A percentile compares a stretch with the other conserved stretches of the same genome.
Conservation (phyloP, 2,797 vertebrate species). For the Chelidonichthys spinosus region DNA sequence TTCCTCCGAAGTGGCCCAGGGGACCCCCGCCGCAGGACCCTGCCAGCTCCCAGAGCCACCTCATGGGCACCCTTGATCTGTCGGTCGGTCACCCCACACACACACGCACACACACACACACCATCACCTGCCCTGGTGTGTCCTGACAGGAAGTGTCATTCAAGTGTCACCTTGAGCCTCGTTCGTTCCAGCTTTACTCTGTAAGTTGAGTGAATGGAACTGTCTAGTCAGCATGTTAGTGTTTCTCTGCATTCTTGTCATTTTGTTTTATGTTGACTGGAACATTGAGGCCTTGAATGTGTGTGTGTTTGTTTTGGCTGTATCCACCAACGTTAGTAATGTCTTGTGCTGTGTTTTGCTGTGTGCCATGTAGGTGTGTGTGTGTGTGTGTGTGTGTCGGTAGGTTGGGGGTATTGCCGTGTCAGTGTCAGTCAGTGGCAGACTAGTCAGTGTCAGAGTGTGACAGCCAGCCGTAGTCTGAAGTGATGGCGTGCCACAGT, state of each 20-base stretch:
- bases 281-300: conserved; percentile 36
- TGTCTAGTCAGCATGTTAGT: conserved; percentile 48
- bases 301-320: conserved; percentile 36
- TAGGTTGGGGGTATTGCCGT: conserved; percentile 30
- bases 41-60: conserved; percentile 41
- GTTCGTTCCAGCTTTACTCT: conserved; percentile 36
- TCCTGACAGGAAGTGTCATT: conserved; percentile 38
- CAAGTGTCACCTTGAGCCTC: conserved; percentile 23
- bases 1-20: conserved; percentile 66
- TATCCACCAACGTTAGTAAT: conserved; percentile 53
- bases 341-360: conserved; percentile 55
- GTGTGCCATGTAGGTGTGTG: conserved; percentile 46
- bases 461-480: conserved; percentile 68
- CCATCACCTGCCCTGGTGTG: conserved; percentile 18
- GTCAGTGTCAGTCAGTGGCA: conserved; percentile 68
- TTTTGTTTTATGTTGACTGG: conserved; percentile 50
- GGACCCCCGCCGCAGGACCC: conserved; percentile 41
- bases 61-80: conserved; percentile 53
- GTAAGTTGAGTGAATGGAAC: conserved; percentile 38
- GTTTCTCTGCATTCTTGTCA: conserved; percentile 40
- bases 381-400: conserved; percentile 49
- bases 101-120: background rate
- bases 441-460: conserved; percentile 53
- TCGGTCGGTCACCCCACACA: conserved; percentile 11
- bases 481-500: conserved; percentile 60